These are phyloP conservation scores for Actinostola sp. DNA, from an alignment of 92 coral and sea anemone species.

Conservation along the genomic window DNA sequence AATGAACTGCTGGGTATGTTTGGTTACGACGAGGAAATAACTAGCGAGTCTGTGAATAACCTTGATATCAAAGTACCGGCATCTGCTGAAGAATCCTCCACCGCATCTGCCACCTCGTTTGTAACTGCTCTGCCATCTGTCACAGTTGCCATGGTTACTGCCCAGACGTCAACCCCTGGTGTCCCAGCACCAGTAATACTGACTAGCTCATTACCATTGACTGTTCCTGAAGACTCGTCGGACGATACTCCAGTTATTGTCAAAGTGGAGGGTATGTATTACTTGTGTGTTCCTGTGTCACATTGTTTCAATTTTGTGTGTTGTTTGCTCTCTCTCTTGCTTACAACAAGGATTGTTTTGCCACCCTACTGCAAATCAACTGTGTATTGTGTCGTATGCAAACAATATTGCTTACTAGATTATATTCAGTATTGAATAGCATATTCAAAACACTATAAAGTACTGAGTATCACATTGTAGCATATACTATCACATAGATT, in stretches of 20 bases:
- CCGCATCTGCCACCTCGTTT: neutral
- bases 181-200: conserved; percentile 22
- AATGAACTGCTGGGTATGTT: conserved; percentile 95
- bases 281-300: neutral
- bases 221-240: conserved; percentile 14
- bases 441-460: no score
- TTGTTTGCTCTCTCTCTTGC: neutral
- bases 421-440: no score
- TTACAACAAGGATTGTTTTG: neutral
- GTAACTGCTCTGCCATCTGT: neutral
- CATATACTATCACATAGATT: no score
- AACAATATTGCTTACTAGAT: no score
- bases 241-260: conserved; percentile 52
- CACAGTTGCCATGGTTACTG: conserved; percentile 1
- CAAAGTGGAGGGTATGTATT: conserved; percentile 54
- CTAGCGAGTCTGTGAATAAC: conserved; percentile 80
- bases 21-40: conserved; percentile 90
- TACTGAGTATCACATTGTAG: no score
- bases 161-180: conserved; percentile 1
- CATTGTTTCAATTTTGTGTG: neutral
- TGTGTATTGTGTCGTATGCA: no score
- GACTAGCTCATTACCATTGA: conserved; percentile 8
- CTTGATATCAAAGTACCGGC: conserved; percentile 65
- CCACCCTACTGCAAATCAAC: no score
- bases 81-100: conserved; percentile 7